Percentiles rank a stretch among this genome's conserved stretches.
Evolutionary conservation across 2,888 invertebrate genomes (phyloP).

Genomic region (Acronicta psi): DNA sequence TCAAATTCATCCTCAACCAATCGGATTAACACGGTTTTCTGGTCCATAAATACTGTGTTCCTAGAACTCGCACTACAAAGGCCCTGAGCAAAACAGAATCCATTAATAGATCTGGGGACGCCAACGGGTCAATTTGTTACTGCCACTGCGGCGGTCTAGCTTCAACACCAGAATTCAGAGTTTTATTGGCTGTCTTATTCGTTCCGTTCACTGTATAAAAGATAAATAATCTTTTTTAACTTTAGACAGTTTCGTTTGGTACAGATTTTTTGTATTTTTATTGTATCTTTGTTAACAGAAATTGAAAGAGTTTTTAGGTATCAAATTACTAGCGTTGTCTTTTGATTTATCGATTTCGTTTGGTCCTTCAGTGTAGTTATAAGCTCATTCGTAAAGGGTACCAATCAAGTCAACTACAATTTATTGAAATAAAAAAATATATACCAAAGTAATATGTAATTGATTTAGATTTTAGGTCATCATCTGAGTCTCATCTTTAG

Average conservation of each 20-base stretch:
- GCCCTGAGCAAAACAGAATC: slow-evolving; percentile 33
- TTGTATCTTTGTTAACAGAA: slow-evolving; percentile 19
- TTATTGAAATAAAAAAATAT: no score
- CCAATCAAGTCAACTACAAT: no score
- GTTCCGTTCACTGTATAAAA: slow-evolving; percentile 19
- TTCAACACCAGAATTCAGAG: slow-evolving; percentile 45
- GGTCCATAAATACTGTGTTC: slow-evolving; percentile 3
- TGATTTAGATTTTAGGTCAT: no score
- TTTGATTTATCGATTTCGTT: slow-evolving; percentile 9
- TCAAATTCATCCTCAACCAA: slow-evolving; percentile 2
- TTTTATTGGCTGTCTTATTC: slow-evolving; percentile 29
- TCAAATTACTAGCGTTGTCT: slow-evolving; percentile 13
- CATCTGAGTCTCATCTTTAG: no score
- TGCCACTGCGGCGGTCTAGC: slow-evolving; percentile 36
- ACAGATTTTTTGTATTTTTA: slow-evolving; percentile 1
- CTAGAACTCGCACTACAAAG: slow-evolving; percentile 15
- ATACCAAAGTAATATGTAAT: no score
- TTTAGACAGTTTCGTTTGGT: slow-evolving; percentile 19
- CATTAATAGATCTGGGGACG: slow-evolving; percentile 38
- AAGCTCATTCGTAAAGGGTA: no score
- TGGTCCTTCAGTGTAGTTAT: no score
- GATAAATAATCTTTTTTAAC: slow-evolving; percentile 42
- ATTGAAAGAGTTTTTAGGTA: slow-evolving; percentile 20
- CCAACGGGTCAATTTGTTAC: slow-evolving; percentile 52
- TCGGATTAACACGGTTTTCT: slow-evolving; percentile 4